Base-by-base conservation (phyloP, 1,140 invertebrate genomes). In the Papilio polytes region DNA sequence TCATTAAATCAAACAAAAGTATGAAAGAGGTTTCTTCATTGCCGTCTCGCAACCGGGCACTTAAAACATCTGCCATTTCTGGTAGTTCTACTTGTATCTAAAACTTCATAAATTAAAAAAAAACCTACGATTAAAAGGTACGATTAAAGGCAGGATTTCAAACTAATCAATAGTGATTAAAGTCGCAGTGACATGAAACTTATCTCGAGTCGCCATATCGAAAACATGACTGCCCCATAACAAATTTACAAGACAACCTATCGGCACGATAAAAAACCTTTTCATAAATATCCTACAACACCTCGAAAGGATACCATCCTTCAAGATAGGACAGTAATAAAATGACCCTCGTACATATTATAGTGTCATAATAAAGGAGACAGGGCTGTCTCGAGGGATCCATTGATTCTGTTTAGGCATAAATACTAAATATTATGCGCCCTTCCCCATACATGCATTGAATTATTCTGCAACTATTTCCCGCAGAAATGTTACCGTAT, bases 361-460 rank as follows among this genome's bases (percentile, higher is more conserved):
- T 81, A 88, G 89, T 88, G 85, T 87, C 85, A 92, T 89, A 88
- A 89, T 92, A 90, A 88, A 88, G 85, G 82, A 87, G 82, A 84
- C 83, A 85, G 85, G 85, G 85, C 86, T 81, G 85, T 86, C 91
- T 87, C 89, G 26, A 53, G 88, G 88, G 92, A 89, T 66, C 84
- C 90, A 93, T 93, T 89, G 89, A 88, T 92, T 89, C 87, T 88
- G 82, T 84, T 89, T 87, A 87, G 74, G 84, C 87, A 91, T 92
- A 91, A 91, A 93, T 92, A 91, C 81, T 89, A 82, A 85, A 93
- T 89, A 85, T 89, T 79, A 84, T 78, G 51, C 77, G 77, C 72
- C 72, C 72, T 73, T 82, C 41, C 31, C 59, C 53, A 78, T 78
- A 78, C 66, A 53, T 78, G 73, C 73, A 70, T 74, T 80, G 84